A percentile compares a stretch with the other conserved stretches of the same genome.
Evolutionary conservation across 2,797 vertebrate genomes (phyloP).

Genomic region (Crenuchus spilurus): DNA sequence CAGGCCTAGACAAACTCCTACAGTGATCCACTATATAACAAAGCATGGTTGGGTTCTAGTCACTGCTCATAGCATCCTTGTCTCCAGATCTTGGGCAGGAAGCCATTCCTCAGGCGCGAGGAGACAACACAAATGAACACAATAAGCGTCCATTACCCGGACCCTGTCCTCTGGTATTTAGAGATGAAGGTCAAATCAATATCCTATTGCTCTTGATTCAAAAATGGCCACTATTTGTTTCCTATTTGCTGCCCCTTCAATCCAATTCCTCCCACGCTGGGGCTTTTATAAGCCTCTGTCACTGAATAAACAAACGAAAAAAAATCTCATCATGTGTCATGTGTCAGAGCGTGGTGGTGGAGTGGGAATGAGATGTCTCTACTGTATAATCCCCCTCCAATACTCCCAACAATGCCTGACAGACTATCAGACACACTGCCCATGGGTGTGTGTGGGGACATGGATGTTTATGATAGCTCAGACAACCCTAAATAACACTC

Average conservation of each 20-base stretch:
- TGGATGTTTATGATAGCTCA: slow-evolving; percentile 46
- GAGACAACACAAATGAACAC: slow-evolving; percentile 15
- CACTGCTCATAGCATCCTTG: too few species aligned
- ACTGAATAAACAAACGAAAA: slow-evolving; percentile 31
- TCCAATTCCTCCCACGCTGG: slow-evolving; percentile 29
- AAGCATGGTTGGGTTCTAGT: slow-evolving; percentile 45
- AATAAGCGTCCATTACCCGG: slow-evolving; percentile 16
- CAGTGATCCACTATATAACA: too few species aligned
- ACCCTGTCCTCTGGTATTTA: slow-evolving; percentile 46
- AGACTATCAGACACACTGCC: slow-evolving; percentile 52
- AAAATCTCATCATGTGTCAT: slow-evolving; percentile 42
- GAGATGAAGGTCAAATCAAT: slow-evolving; percentile 58
- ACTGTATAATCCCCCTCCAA: slow-evolving; percentile 48
- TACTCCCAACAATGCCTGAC: slow-evolving; percentile 48
- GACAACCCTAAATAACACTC: slow-evolving; percentile 29
- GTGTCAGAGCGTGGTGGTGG: slow-evolving; percentile 28
- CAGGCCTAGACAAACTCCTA: too few species aligned
- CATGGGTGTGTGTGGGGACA: slow-evolving; percentile 30
- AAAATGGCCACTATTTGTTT: slow-evolving; percentile 19
- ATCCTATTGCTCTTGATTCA: slow-evolving; percentile 28
- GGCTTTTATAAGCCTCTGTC: slow-evolving; percentile 24
- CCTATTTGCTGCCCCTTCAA: slow-evolving; percentile 12
- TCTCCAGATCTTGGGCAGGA: slow-evolving; percentile 6
- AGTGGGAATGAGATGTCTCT: slow-evolving; percentile 54
- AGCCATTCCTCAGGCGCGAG: slow-evolving; percentile 28